Conservation (phyloP, 2,113 vertebrate genomes). For the Redunca redunca region DNA sequence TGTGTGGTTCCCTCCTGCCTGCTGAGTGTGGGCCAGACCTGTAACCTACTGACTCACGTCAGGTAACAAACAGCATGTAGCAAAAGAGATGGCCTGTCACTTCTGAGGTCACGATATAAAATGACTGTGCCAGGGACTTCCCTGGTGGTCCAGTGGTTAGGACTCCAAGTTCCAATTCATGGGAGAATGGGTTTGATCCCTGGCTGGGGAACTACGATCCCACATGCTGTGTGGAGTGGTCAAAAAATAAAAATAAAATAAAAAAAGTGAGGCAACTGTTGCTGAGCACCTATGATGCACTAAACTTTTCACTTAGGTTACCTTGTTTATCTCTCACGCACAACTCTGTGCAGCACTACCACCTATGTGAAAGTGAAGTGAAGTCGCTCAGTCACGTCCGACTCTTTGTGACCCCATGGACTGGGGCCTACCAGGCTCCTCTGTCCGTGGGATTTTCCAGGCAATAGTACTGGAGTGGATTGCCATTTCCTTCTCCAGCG, state of each 20-base stretch:
- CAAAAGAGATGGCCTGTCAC: neutral
- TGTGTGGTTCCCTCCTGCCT: neutral
- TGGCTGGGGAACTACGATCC: neutral
- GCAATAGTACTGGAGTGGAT: no score
- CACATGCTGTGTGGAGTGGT: rapidly evolving
- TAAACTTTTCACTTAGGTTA: neutral
- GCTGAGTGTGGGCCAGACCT: neutral
- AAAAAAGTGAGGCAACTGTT: neutral
- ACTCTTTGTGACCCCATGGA: no score
- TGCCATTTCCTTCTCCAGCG: no score
- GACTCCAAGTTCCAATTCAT: neutral
- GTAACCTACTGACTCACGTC: neutral
- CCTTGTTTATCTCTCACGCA: neutral
- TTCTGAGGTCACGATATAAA: neutral
- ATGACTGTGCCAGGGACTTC: neutral
- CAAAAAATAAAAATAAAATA: neutral
- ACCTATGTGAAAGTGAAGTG: neutral
- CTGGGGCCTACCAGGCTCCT: no score
- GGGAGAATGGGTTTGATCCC: neutral
- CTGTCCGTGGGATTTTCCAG: no score
- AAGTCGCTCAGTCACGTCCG: no score
- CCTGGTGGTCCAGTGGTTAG: neutral
- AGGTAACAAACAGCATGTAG: neutral
- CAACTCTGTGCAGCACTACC: neutral
- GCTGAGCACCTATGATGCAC: neutral